Percentiles rank a stretch among this genome's conserved stretches.
phyloP scores from a whole-genome alignment of 2,797 vertebrate species.

The Lacerta agilis region DNA sequence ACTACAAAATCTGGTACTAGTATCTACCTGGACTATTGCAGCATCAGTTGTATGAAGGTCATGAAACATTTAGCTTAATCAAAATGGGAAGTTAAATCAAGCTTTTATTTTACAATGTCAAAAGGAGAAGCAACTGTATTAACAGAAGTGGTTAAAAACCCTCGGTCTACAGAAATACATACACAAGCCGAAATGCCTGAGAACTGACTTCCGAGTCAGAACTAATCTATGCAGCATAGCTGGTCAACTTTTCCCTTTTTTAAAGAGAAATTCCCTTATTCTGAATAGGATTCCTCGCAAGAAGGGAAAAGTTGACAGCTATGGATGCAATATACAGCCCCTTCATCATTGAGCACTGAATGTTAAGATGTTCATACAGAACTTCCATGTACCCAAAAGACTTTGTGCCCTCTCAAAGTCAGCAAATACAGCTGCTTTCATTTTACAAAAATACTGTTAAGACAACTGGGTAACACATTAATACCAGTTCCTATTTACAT shows the following conservation, averaged over 20 bases:
- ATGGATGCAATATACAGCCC: not conserved
- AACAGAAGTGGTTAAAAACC: not conserved
- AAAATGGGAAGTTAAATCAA: constrained; percentile 1
- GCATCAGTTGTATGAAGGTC: not conserved
- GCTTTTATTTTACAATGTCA: constrained; percentile 43
- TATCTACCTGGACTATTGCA: not conserved
- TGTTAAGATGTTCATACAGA: not conserved
- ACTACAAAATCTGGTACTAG: not conserved
- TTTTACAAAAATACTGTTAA: not conserved
- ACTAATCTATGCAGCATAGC: not conserved
- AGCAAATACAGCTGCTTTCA: constrained; percentile 14
- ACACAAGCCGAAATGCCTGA: not conserved
- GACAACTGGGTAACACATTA: not conserved
- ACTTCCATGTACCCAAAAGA: not conserved
- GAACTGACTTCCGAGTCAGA: not conserved
- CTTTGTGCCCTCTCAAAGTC: not conserved
- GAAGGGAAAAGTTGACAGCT: too few species aligned
- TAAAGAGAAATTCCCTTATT: too few species aligned
- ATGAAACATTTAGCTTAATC: not conserved
- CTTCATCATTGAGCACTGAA: not conserved
- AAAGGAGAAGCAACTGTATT: not conserved
- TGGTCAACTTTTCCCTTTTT: too few species aligned
- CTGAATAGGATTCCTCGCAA: too few species aligned
- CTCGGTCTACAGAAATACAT: not conserved
- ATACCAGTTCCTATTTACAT: not conserved